These are phyloP conservation scores for Abramis brama DNA, from an alignment of 2,113 vertebrate genomes.

Conservation along the genomic window DNA sequence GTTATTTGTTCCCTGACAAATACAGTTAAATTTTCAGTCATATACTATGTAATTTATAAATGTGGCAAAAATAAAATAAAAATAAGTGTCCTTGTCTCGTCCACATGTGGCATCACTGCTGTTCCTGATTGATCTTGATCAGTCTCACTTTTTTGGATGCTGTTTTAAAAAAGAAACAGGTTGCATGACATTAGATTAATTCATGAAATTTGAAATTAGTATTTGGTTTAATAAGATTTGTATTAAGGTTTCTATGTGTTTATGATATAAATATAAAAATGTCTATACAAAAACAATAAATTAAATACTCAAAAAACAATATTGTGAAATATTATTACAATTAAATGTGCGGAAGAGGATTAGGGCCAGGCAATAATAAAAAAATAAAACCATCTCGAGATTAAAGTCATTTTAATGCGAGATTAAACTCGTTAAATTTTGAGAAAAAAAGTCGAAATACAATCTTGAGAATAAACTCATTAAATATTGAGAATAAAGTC, in stretches of 20 bases:
- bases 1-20: constrained; percentile 37
- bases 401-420: too few species aligned
- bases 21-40: not conserved
- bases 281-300: too few species aligned
- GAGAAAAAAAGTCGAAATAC: too few species aligned
- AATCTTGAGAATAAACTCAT: too few species aligned
- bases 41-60: not conserved
- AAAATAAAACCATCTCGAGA: too few species aligned
- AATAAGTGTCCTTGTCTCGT: not conserved
- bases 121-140: not conserved
- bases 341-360: too few species aligned
- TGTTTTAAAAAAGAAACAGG: constrained; percentile 55
- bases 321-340: too few species aligned
- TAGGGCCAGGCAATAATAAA: too few species aligned
- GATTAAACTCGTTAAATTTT: too few species aligned
- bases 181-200: not conserved
- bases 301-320: too few species aligned
- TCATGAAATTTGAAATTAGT: not conserved
- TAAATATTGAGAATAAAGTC: too few species aligned
- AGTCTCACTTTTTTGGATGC: constrained; percentile 68
- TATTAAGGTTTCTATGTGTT: not conserved
- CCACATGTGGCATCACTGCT: not conserved
- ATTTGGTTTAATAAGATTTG: not conserved
- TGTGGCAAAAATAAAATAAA: not conserved
- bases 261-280: not conserved